Evolutionary conservation across 2,113 vertebrate species (phyloP).

Genomic region (Hipposideros armiger): DNA sequence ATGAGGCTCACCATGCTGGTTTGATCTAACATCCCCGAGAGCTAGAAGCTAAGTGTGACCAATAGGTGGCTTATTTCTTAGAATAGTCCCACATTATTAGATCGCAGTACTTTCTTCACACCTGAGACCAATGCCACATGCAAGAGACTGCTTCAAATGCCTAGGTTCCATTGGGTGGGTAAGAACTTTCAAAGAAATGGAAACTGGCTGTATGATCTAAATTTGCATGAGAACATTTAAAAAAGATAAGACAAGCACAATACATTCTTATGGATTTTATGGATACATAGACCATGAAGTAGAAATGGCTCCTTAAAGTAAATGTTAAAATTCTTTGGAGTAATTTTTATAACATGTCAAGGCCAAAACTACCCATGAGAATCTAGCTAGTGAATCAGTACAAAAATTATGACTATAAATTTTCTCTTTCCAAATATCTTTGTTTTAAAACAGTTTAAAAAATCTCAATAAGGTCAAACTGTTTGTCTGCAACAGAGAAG

Average conservation of each 20-base stretch:
- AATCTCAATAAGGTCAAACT: background rate
- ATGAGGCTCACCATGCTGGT: background rate
- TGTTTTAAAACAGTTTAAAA: background rate
- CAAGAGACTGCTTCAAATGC: background rate
- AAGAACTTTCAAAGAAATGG: background rate
- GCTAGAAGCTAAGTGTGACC: background rate
- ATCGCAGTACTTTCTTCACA: background rate
- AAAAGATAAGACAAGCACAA: background rate
- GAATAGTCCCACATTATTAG: background rate
- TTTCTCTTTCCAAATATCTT: conserved; percentile 12
- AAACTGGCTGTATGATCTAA: background rate
- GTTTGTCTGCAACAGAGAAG: background rate
- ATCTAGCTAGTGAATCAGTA: conserved; percentile 6
- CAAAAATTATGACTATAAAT: background rate
- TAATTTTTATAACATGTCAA: conserved; percentile 36
- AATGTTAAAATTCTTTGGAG: background rate
- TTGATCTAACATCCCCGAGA: background rate
- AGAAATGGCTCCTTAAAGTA: background rate
- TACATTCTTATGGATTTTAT: background rate
- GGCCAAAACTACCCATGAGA: conserved; percentile 35
- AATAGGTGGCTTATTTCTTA: background rate
- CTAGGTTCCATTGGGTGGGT: background rate
- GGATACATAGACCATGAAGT: background rate
- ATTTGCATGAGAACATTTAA: background rate
- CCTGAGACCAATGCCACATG: background rate